Conservation (phyloP, 2,113 vertebrate genomes). For the Xyliphius kryptos region DNA sequence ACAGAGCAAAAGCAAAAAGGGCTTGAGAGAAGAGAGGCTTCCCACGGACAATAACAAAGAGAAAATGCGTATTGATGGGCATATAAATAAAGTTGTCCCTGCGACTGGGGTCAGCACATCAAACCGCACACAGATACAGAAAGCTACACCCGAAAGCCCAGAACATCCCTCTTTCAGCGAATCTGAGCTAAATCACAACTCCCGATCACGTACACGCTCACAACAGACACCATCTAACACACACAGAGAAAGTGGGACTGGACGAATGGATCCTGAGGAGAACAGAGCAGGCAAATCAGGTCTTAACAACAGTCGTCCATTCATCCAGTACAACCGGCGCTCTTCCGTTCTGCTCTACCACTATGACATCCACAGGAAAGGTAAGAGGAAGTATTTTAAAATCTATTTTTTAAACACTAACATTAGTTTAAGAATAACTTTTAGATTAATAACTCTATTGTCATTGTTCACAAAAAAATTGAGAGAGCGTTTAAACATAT, state of each 20-base stretch:
- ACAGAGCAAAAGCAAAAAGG: constrained; percentile 66
- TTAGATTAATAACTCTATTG: no score
- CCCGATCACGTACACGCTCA: constrained; percentile 49
- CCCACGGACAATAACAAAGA: constrained; percentile 62
- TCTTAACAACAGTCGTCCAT: constrained; percentile 55
- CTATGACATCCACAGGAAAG: constrained; percentile 52
- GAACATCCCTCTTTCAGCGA: constrained; percentile 45
- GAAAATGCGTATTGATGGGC: constrained; percentile 49
- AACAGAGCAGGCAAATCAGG: constrained; percentile 65
- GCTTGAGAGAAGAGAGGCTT: constrained; percentile 55
- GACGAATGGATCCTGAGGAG: constrained; percentile 63
- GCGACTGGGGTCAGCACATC: constrained; percentile 25
- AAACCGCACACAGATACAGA: constrained; percentile 55
- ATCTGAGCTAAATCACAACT: constrained; percentile 54
- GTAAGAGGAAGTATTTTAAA: no score
- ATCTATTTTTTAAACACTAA: no score
- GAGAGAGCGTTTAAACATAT: no score
- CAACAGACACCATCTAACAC: constrained; percentile 54
- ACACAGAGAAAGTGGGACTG: constrained; percentile 51
- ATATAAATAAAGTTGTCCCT: constrained; percentile 50
- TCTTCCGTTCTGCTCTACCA: constrained; percentile 51
- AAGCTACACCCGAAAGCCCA: constrained; percentile 41
- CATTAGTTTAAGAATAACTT: no score
- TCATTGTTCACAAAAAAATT: no score
- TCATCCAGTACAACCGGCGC: constrained; percentile 66